phyloP scores from a whole-genome alignment of 1,140 invertebrate species.

The Brachionus asplanchnoidis region DNA sequence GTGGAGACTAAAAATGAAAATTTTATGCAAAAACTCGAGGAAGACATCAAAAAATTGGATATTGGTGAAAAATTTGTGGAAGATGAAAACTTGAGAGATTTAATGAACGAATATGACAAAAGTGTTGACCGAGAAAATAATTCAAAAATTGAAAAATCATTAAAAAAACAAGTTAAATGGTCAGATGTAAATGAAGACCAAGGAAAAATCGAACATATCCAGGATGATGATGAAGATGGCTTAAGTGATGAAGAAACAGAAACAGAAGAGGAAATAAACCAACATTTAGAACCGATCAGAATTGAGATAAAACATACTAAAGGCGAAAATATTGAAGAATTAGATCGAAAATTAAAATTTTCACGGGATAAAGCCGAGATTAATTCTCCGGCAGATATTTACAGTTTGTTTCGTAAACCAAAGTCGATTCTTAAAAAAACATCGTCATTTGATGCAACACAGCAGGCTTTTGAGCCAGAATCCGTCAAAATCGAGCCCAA shows the following conservation, averaged over 20 bases:
- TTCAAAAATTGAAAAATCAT: not conserved
- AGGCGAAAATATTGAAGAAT: not conserved
- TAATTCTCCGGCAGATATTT: slow-evolving; percentile 32
- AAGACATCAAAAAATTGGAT: not conserved
- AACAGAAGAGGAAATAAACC: not conserved
- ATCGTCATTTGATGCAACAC: not conserved
- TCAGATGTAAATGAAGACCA: not conserved
- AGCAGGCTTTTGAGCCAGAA: not conserved
- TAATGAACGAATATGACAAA: slow-evolving; percentile 20
- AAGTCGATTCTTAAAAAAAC: slow-evolving; percentile 30
- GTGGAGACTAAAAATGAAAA: not conserved
- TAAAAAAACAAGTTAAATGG: slow-evolving; percentile 39
- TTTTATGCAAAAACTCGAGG: not conserved
- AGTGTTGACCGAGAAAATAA: not conserved
- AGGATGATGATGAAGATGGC: not conserved
- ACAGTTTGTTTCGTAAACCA: slow-evolving; percentile 16
- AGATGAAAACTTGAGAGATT: not conserved
- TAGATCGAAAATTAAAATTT: not conserved
- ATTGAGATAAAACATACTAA: slow-evolving; percentile 24
- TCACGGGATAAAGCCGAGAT: not conserved
- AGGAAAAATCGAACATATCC: not conserved
- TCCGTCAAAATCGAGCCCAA: not conserved
- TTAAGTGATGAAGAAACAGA: not conserved
- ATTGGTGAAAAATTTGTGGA: slow-evolving; percentile 8
- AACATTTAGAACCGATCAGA: not conserved